Base-by-base conservation (phyloP, 1,140 invertebrate species). In the Tribolium madens region DNA sequence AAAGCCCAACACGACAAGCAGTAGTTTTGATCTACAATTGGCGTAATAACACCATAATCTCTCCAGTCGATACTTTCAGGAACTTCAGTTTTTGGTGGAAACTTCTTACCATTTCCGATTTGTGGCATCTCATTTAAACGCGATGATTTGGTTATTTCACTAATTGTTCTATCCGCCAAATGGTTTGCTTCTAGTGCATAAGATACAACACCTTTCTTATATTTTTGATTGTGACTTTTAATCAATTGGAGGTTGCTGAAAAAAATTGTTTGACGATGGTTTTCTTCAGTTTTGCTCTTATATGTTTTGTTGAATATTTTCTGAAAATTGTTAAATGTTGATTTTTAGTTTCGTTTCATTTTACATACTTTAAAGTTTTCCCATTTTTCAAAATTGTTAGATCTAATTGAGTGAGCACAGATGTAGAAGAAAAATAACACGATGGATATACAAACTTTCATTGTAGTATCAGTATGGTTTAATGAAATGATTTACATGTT, bases 211-310 rank as follows among this genome's bases (percentile, higher is more conserved):
- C 78, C 75, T 31, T 78, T 31, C 60, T 75, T 26, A 33, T 78
- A 76, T n/a, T 60, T 71, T 57, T 33, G 15, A 13, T 80, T 78
- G 17, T 80, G 79, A 10, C 26, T 47, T 53, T 75, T 70, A 31
- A 80, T 80, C 7, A 33, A 31, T 2, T 50, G 73, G 4, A 74
- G n/a, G 64, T 80, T 80, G n/a, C 72, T 60, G 15, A 73, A 73
- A 31, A 73, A 80, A 15, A 80, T 73, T 47, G 12, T 95, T 87
- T 93, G 88, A 14, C 94, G 91, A 83, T 94, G 94, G 75, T 88
- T 88, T 83, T 96, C 94, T 84, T 96, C 95, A 0, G 89, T 86
- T 0, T 90, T 88, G 81, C 87, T 90, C 6, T 88, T 83, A 83
- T 95, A 96, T 1, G 2, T 33, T 64, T 33, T 64, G 10, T 31